Percentiles rank a stretch among this genome's conserved stretches.
Conservation (phyloP, 2,797 vertebrate species). For the Oreortyx pictus region DNA sequence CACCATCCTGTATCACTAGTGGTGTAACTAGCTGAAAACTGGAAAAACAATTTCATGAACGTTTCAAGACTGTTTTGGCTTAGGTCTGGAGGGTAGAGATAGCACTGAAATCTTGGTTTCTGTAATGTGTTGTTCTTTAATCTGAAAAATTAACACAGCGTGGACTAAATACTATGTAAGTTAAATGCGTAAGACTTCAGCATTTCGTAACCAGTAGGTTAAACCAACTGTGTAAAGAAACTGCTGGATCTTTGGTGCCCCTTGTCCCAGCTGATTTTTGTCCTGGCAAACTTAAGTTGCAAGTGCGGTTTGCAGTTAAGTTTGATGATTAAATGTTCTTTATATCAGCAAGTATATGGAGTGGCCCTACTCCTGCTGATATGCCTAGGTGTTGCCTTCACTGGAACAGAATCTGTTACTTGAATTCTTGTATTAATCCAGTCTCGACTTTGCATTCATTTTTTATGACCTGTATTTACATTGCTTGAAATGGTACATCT, state of each 20-base stretch:
- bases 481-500: not conserved
- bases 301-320: not conserved
- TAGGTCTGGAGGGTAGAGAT: not conserved
- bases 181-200: not conserved
- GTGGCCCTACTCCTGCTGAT: not conserved
- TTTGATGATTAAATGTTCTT: not conserved
- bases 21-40: slow-evolving; percentile 55
- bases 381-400: not conserved
- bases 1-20: slow-evolving; percentile 19
- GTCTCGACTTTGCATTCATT: not conserved
- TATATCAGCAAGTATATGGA: not conserved
- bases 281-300: not conserved
- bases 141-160: not conserved
- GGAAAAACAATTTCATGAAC: slow-evolving; percentile 38
- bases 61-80: slow-evolving; percentile 30
- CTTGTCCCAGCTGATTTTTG: not conserved
- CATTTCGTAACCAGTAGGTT: not conserved
- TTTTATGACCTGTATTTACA: not conserved
- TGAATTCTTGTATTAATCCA: not conserved
- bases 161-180: not conserved
- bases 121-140: not conserved
- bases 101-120: not conserved
- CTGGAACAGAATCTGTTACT: not conserved
- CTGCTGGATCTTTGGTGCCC: not conserved
- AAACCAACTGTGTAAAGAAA: not conserved